Conservation (phyloP, 1,140 invertebrate species). For the Steinernema feltiae region DNA sequence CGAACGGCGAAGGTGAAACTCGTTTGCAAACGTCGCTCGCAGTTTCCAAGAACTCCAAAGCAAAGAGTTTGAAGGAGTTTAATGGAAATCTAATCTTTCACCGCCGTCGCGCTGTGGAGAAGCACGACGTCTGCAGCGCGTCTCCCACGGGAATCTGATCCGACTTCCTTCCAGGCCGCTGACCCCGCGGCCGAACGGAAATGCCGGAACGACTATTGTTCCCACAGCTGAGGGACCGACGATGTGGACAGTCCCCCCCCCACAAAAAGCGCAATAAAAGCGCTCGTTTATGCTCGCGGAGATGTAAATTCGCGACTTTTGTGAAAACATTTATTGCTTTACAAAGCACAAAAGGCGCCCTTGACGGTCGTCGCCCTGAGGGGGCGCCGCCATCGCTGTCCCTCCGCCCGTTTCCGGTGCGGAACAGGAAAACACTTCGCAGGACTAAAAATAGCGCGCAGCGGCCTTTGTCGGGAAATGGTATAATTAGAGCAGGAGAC, state of each 20-base stretch:
- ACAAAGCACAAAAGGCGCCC: background rate
- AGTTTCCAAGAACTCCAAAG: no score
- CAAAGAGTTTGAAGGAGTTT: no score
- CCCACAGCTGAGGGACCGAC: background rate
- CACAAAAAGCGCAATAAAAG: background rate
- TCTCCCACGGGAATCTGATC: no score
- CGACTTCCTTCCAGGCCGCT: no score
- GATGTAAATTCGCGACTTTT: slow-evolving; percentile 8
- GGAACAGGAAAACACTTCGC: background rate
- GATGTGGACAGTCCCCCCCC: background rate
- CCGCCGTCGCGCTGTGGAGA: no score
- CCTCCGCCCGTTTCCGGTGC: background rate
- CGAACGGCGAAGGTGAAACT: no score
- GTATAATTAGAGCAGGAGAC: slow-evolving; percentile 3
- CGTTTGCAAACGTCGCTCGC: no score
- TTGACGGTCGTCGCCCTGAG: background rate
- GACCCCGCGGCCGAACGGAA: no score
- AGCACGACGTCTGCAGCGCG: no score
- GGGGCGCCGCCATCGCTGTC: background rate
- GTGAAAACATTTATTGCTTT: slow-evolving; percentile 14
- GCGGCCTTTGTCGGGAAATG: no score
- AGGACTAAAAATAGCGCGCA: no score
- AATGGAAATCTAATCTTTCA: no score
- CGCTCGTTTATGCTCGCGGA: background rate
- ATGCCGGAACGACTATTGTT: background rate